Evolutionary conservation across 2,888 invertebrate species (phyloP), one percentile per base, ranked within the genome.

Genomic region (Pecten maximus): DNA sequence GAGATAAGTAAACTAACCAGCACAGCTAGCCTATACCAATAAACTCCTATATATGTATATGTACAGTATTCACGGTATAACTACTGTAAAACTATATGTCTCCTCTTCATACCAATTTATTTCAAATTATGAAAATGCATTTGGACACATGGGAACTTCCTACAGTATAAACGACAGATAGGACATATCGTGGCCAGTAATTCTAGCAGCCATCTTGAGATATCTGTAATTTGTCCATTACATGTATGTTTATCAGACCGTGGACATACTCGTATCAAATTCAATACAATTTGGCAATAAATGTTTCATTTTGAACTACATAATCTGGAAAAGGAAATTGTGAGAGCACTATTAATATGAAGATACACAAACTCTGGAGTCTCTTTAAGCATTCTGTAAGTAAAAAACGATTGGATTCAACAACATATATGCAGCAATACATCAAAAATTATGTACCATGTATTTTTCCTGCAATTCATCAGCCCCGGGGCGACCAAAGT

Each of bases 101-200:
- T 74, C 74, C 74, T 28, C 28, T 74, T 74, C 74, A 28, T 1
- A 35, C 4, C 23, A 74, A 74, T 74, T 74, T 74, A 74, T 74
- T 74, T 74, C 74, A 74, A 74, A 74, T 74, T 74, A 74, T 35
- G 28, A 35, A 74, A 74, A 74, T 74, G 28, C 35, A 2, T 74
- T 74, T 35, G 74, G 74, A 74, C 74, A 74, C 74, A 74, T 74
- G 74, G 74, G 28, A 74, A 74, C 28, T 74, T n/a, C 35, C 8
- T 23, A 28, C 10, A 35, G 74, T 35, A 74, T 10, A 74, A 12
- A 28, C 10, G 28, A 35, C 74, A 35, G 74, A 74, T 74, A 74
- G 6, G 6, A 35, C 16, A 10, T 74, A 74, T 74, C 74, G 3
- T 8, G 23, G 10, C 74, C 35, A 8, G 74, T 74, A 74, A 74